Base-by-base conservation (phyloP, 2,888 invertebrate species). In the Amorpha juglandis region DNA sequence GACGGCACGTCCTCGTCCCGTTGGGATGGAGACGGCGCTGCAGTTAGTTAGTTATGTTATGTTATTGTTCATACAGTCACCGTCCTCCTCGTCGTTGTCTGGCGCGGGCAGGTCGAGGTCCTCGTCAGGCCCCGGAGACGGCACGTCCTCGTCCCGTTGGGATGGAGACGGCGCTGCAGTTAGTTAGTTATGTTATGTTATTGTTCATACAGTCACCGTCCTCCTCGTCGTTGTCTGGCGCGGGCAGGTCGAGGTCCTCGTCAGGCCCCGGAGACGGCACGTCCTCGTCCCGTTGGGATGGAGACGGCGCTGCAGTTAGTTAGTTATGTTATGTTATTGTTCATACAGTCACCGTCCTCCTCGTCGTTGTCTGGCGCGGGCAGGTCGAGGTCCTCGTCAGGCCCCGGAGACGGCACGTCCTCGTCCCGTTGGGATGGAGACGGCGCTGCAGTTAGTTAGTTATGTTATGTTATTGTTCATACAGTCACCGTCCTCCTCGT, bases 341-440 rank as follows among this genome's bases (percentile, higher is more conserved):
- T 27, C 27, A 27, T 27, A 89, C 87, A 76, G 9, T 87, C 84
- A 63, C 88, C 87, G 12, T 88, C 82, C 0, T 81, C 82, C 0
- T 74, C 77, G 47, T 76, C 70, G 0, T 85, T 80, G 7, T 85
- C 82, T 2, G 95, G 94, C 52, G 91, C 94, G 0, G 97, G 97
- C 67, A 97, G 88, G 51, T 97, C 97, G 65, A 97, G 90, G 79
- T 97, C 97, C 68, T 97, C 96, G 78, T 97, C 97, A 45, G 97
- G 97, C n/a, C 95, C 95, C 0, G 96, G 96, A 0, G 95, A 95
- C 0, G 96, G 96, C 16, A 96, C 91, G 64, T 95, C 92, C 75
- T 95, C 95, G 16, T 96, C 96, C 6, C 95, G 91, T 33, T 92
- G 92, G 0, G 92, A 91, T 27, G 27, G 27, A 27, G 27, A 27